These are phyloP conservation scores for Yponomeuta malinellus DNA, from an alignment of 2,888 invertebrate species.

Conservation along the genomic window DNA sequence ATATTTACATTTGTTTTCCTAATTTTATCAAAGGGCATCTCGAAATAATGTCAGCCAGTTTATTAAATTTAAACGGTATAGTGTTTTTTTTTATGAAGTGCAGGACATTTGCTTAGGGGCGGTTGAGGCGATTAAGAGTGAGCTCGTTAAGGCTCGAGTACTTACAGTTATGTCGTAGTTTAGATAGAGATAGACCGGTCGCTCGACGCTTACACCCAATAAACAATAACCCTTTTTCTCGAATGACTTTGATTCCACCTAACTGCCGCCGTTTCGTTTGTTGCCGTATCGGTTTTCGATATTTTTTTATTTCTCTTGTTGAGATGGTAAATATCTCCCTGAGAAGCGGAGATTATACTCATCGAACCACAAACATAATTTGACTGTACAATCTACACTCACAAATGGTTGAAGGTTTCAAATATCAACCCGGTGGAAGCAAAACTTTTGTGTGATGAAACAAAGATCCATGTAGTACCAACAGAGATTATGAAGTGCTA, in stretches of 20 bases:
- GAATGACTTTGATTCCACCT: background rate
- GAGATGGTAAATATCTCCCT: background rate
- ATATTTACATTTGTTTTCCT: background rate
- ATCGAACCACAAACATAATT: background rate
- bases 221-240: slow-evolving; percentile 4
- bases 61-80: slow-evolving; percentile 14
- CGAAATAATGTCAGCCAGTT: slow-evolving; percentile 15
- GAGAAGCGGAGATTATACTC: background rate
- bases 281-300: slow-evolving; percentile 23
- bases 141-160: background rate
- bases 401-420: background rate
- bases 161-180: slow-evolving; percentile 2
- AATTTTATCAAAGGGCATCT: background rate
- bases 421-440: background rate
- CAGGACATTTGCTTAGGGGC: slow-evolving; percentile 7
- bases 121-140: background rate
- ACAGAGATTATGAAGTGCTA: background rate
- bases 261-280: slow-evolving; percentile 13
- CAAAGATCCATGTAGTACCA: background rate
- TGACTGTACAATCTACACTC: background rate
- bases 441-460: background rate
- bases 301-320: slow-evolving; percentile 20
- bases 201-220: background rate
- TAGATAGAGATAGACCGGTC: background rate
- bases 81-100: slow-evolving; percentile 15